Evolutionary conservation across 2,888 invertebrate genomes (phyloP), one percentile per base, ranked within the genome.

Genomic region (Chaetoderma sp.): DNA sequence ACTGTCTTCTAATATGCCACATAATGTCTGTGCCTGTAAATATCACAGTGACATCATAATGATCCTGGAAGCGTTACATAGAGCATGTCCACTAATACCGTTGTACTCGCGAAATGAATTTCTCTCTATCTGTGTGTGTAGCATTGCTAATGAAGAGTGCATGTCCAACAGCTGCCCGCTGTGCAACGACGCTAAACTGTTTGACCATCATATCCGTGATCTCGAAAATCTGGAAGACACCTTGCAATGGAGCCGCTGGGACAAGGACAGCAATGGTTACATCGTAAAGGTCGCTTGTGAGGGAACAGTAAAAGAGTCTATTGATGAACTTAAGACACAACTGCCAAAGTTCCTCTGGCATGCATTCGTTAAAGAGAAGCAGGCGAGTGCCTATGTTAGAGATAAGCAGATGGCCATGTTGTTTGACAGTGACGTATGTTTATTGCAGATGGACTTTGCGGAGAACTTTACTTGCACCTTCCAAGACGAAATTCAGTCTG

Each of bases 401-500:
- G 33, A 45, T 13, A 61, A 61, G 27, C 6, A 16, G 16, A 5
- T 18, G 16, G 63, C 30, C 16, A 23, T 16, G 28, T 10, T 10
- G 16, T 23, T 10, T 18, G 27, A 33, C 50, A 60, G 61, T 32
- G 23, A 18, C 4, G 16, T 27, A 8, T 52, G 55, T 28, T 28
- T 67, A 10, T 8, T 67, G 16, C 63, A 67, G 18, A 55, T 67
- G 30, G 64, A 67, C 55, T 64, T 64, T 44, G 10, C 60, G 4
- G 63, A 66, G 27, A 66, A 66, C 18, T 59, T 45, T 21, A 39
- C 59, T 16, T 25, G 42, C n/a, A 21, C n/a, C 1, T 32, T 39
- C n/a, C 63, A 67, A 33, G 60, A 66, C 33, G 66, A 55, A 27
- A 63, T 66, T 23, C 66, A 66, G 28, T 36, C 49, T 25, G 66